Evolutionary conservation across 2,113 vertebrate species (phyloP).

Genomic region (Malurus elegans): DNA sequence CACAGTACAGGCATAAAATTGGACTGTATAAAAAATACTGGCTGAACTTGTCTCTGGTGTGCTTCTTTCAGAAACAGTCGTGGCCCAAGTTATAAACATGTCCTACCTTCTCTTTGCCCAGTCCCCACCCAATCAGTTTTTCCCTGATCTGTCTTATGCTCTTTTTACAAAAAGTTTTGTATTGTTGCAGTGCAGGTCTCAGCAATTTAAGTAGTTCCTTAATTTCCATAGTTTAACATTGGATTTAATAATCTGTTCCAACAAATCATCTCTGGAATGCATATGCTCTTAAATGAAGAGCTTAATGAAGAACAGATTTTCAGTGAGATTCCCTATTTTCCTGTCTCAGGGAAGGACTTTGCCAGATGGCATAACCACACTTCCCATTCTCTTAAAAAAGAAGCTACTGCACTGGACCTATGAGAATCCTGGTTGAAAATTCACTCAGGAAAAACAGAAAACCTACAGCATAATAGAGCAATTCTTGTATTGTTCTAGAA

Average conservation of each 20-base stretch:
- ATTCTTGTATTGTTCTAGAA: background rate
- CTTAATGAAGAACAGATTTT: constrained; percentile 31
- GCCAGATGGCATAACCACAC: background rate
- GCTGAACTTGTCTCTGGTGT: background rate
- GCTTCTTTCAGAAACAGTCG: background rate
- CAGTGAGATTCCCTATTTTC: background rate
- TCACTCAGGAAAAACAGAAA: background rate
- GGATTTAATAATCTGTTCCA: background rate
- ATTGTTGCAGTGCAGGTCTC: background rate
- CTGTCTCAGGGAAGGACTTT: background rate
- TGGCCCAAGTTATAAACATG: background rate
- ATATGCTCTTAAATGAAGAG: background rate
- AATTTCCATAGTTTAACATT: background rate
- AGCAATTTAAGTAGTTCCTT: background rate
- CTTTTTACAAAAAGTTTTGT: background rate
- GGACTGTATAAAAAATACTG: background rate
- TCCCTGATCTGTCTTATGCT: background rate
- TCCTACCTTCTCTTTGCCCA: background rate
- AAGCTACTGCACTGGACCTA: background rate
- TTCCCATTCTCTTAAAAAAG: background rate
- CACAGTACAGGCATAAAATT: background rate
- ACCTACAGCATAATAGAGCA: background rate
- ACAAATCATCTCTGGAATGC: background rate
- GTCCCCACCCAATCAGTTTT: background rate
- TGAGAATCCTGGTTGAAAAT: background rate